A percentile compares a stretch with the other conserved stretches of the same genome.
Conservation (phyloP, 2,888 invertebrate genomes). For the Conops quadrifasciatus region DNA sequence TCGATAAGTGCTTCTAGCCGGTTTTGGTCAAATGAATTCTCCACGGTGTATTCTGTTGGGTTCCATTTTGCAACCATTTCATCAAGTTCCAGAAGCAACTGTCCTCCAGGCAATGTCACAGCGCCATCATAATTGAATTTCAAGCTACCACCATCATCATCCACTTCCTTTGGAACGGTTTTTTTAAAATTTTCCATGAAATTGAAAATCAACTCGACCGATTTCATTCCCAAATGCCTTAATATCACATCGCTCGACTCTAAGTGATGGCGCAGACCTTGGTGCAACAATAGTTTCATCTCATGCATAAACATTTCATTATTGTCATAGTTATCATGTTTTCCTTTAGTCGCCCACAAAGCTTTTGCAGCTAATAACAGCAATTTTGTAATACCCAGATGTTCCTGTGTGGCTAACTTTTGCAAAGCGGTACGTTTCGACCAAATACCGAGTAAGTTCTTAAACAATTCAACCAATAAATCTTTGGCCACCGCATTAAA, state of each 20-base stretch:
- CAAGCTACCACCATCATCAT: constrained; percentile 68
- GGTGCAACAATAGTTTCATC: constrained; percentile 67
- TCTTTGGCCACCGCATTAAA: constrained; percentile 64
- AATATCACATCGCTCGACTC: constrained; percentile 71
- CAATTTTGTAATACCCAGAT: constrained; percentile 75
- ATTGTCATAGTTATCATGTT: constrained; percentile 30
- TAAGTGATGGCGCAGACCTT: constrained; percentile 76
- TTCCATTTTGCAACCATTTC: constrained; percentile 39
- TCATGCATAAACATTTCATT: constrained; percentile 47
- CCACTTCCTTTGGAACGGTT: constrained; percentile 57
- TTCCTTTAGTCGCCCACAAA: constrained; percentile 58
- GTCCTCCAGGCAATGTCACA: constrained; percentile 66
- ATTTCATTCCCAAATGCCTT: constrained; percentile 77
- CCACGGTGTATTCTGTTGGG: background rate
- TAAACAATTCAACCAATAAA: constrained; percentile 67
- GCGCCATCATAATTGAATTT: constrained; percentile 73
- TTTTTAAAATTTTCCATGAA: constrained; percentile 57
- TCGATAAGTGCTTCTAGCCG: constrained; percentile 45
- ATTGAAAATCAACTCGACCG: constrained; percentile 73
- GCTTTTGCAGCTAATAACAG: constrained; percentile 70
- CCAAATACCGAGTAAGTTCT: constrained; percentile 74
- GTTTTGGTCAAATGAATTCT: background rate
- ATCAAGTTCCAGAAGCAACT: constrained; percentile 49
- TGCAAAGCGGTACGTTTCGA: constrained; percentile 71
- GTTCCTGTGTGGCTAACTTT: constrained; percentile 74